Evolutionary conservation across 2,888 invertebrate genomes (phyloP).

Genomic region (Parnassius glacialis): DNA sequence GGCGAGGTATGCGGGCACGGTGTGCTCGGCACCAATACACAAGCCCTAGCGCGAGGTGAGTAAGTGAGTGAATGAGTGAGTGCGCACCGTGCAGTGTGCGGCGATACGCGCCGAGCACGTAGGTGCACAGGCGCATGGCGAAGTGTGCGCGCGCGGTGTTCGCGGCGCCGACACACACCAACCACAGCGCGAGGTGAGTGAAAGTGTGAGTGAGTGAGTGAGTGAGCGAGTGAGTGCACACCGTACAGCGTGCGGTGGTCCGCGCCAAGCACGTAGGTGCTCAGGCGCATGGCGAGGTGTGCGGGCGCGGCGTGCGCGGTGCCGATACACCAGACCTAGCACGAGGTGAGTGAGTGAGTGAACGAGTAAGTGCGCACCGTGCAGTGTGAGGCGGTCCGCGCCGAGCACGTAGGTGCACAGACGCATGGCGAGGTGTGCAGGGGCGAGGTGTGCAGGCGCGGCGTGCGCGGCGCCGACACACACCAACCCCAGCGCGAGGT

Average conservation of each 20-base stretch:
- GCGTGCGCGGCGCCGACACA: slow-evolving; percentile 82
- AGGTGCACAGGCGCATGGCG: slow-evolving; percentile 90
- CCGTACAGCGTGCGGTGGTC: slow-evolving; percentile 72
- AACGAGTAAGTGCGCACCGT: background rate
- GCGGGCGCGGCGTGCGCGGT: slow-evolving; percentile 82
- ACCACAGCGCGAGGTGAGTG: slow-evolving; percentile 87
- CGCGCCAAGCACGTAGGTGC: slow-evolving; percentile 97
- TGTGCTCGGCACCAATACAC: slow-evolving; percentile 81
- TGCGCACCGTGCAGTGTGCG: background rate
- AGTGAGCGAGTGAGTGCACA: background rate
- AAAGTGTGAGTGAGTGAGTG: no score
- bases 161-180: slow-evolving; percentile 85
- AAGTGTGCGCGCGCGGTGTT: slow-evolving; percentile 82
- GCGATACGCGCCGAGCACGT: slow-evolving; percentile 97
- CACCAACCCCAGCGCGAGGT: slow-evolving; percentile 93
- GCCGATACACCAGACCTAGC: slow-evolving; percentile 90
- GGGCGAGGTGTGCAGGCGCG: slow-evolving; percentile 82
- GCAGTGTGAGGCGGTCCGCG: slow-evolving; percentile 83
- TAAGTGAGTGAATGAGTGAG: no score
- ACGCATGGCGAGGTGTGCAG: slow-evolving; percentile 83
- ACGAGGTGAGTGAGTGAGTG: slow-evolving; percentile 76
- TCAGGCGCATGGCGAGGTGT: slow-evolving; percentile 84
- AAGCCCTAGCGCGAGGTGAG: slow-evolving; percentile 91
- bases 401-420: slow-evolving; percentile 97
- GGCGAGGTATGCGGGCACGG: slow-evolving; percentile 81